Percentiles rank a stretch among this genome's conserved stretches.
Conservation (phyloP, 64 coral and sea anemone species). For the Trachythela sp. region DNA sequence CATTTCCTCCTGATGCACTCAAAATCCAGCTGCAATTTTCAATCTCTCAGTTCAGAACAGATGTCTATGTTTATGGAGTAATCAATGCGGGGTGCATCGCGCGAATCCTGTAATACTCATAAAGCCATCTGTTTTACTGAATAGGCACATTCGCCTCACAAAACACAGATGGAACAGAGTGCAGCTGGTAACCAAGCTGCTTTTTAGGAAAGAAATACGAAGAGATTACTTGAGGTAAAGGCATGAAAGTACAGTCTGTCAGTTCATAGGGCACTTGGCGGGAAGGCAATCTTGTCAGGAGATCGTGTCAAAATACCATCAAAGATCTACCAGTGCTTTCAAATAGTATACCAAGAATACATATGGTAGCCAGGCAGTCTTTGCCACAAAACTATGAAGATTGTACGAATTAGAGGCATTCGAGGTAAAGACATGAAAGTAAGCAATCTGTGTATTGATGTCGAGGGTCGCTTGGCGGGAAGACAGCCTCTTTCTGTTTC, state of each 20-base stretch:
- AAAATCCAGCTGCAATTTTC: slow-evolving; percentile 8
- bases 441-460: too few species aligned
- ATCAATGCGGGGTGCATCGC: neutral
- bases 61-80: slow-evolving; percentile 10
- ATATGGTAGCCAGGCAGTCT: too few species aligned
- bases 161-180: neutral
- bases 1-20: neutral
- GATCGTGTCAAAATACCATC: too few species aligned
- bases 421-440: too few species aligned
- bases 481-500: too few species aligned
- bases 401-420: too few species aligned
- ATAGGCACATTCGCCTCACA: neutral
- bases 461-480: too few species aligned
- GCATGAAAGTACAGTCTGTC: neutral
- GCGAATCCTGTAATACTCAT: neutral
- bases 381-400: too few species aligned
- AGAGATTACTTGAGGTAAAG: neutral
- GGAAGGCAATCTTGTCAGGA: too few species aligned
- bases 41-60: neutral
- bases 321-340: too few species aligned
- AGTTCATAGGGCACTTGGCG: neutral
- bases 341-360: too few species aligned
- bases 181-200: neutral
- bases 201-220: neutral
- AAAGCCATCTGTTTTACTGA: neutral